Conservation (phyloP, 2,888 invertebrate genomes). For the Caenorhabditis angaria region DNA sequence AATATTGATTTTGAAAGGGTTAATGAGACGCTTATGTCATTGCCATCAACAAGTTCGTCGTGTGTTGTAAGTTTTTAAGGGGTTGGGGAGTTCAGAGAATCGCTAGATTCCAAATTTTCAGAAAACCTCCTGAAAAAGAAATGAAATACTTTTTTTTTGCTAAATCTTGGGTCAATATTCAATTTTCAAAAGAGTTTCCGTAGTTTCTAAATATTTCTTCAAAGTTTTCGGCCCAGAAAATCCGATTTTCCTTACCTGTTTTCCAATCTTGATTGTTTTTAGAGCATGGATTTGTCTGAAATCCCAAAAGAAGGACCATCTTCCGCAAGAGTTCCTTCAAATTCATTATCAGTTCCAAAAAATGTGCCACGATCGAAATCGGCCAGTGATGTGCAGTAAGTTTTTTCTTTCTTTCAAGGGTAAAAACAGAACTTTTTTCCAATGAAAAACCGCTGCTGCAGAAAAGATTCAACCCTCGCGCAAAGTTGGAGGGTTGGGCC, state of each 20-base stretch:
- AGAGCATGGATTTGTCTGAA: not conserved
- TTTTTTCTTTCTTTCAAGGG: not conserved
- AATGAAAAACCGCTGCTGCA: no score
- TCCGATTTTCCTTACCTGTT: no score
- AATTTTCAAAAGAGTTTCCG: no score
- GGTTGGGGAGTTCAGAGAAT: not conserved
- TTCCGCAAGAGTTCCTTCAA: not conserved
- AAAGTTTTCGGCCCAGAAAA: no score
- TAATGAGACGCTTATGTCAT: slow-evolving; percentile 7
- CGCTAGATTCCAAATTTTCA: not conserved
- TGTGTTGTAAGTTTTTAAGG: slow-evolving; percentile 14
- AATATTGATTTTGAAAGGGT: not conserved
- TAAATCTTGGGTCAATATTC: no score
- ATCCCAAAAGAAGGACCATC: not conserved
- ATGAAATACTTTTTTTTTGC: no score
- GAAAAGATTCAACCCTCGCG: no score
- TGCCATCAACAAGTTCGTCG: slow-evolving; percentile 33
- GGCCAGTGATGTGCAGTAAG: not conserved
- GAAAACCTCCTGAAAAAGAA: not conserved
- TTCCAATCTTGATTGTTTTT: not conserved
- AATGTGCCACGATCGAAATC: not conserved
- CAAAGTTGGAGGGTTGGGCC: no score
- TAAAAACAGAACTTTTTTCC: not conserved
- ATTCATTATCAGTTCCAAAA: not conserved
- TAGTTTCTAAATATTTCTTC: no score